phyloP scores from a whole-genome alignment of 2,113 vertebrate species.

The Dromas ardeola region DNA sequence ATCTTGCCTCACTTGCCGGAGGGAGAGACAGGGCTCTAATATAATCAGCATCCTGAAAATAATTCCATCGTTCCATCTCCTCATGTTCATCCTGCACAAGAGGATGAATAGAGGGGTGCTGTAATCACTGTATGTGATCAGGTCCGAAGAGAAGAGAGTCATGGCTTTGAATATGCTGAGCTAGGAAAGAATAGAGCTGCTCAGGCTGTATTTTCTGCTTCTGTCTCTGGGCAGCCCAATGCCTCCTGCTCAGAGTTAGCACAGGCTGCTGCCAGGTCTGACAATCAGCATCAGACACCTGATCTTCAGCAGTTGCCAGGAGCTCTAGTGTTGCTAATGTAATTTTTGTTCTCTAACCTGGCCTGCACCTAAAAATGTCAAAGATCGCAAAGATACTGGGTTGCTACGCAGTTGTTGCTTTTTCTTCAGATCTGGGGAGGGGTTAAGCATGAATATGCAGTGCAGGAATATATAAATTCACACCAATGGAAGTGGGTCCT shows the following conservation, averaged over 20 bases:
- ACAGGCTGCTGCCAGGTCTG: background rate
- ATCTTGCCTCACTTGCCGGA: background rate
- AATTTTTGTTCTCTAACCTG: background rate
- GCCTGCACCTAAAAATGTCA: background rate
- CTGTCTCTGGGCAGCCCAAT: background rate
- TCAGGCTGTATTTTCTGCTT: background rate
- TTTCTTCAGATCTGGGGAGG: background rate
- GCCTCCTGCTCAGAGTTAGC: background rate
- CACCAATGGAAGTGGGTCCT: background rate
- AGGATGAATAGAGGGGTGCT: background rate
- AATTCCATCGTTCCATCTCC: background rate
- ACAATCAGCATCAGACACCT: background rate
- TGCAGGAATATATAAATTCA: background rate
- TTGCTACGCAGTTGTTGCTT: background rate
- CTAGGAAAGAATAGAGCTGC: background rate
- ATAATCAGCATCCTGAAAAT: background rate
- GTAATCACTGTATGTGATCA: background rate
- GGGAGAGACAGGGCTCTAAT: background rate
- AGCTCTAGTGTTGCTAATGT: background rate
- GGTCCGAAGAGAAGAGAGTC: background rate
- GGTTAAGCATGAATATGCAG: background rate
- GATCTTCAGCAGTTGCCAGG: background rate
- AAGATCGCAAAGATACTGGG: background rate
- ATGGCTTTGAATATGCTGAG: background rate
- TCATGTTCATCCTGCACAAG: background rate